Evolutionary conservation across 2,797 vertebrate genomes (phyloP), one percentile per base, ranked within the genome.

Genomic region (Sebastes vulpes): DNA sequence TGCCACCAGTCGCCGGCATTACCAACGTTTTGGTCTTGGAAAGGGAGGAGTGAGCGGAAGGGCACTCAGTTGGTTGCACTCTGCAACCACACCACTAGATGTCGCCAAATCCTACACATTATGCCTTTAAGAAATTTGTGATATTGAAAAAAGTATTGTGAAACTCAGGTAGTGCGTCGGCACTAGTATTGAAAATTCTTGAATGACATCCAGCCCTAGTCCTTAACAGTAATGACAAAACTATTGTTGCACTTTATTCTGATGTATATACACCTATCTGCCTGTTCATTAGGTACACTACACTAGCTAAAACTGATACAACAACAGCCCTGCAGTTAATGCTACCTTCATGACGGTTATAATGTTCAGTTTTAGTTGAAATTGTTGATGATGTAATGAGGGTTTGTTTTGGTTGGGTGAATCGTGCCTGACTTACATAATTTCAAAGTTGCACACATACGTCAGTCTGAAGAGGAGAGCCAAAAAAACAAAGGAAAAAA

Each of bases 361-460:
- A 32, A 46, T 25, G 14, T 74, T n/a, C 9, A 38, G 10, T 25
- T 68, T 66, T 18, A 29, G 46, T 31, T 53, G 8, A 59, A 65
- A 56, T 8, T 25, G 28, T 50, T 25, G 25, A 25, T 21, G 3
- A 31, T 77, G 12, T 83, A 80, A 79, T 81, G 63, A 81, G 63
- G 78, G 57, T 80, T 87, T 92, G 87, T 88, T 92, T 89, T 86
- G 81, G 72, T 86, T 35, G 54, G 57, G 57, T 70, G 85, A 90
- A 82, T 92, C 81, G 75, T 92, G 89, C 50, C 77, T 70, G 75
- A 86, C 83, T 90, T 92, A 89, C 73, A 85, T 92, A 82, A 89
- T 89, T 77, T 83, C 42, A 35, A 59, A 82, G 68, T 81, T 88
- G 60, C 73, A 77, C 83, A 87, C 52, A 80, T 79, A 74, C 46